These are phyloP conservation scores for Himalopsyche phryganea DNA, from an alignment of 1,140 invertebrate species.

Conservation along the genomic window DNA sequence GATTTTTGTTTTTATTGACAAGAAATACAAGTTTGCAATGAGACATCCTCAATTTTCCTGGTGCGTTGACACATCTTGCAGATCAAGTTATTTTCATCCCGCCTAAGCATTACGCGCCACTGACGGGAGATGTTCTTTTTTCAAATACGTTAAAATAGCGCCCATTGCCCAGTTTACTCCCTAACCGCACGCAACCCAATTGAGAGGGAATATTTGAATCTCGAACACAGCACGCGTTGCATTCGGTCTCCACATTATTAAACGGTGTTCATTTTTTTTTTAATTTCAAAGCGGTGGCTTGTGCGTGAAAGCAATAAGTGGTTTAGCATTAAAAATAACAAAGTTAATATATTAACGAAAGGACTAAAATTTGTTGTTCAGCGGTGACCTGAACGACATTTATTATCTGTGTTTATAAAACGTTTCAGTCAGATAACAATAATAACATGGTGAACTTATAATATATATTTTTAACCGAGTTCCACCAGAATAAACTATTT, in stretches of 20 bases:
- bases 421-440: not conserved
- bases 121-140: conserved; percentile 17
- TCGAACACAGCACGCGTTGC: conserved; percentile 12
- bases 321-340: not conserved
- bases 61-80: conserved; percentile 23
- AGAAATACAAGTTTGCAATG: too few relatives aligned
- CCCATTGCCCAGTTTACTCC: conserved; percentile 4
- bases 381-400: too few relatives aligned
- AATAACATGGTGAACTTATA: not conserved
- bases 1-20: too few relatives aligned
- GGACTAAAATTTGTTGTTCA: not conserved
- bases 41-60: conserved; percentile 9
- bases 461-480: too few relatives aligned
- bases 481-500: too few relatives aligned
- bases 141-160: not conserved
- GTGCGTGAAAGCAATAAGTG: not conserved
- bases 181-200: conserved; percentile 29
- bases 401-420: too few relatives aligned
- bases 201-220: conserved; percentile 27
- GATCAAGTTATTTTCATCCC: conserved; percentile 15
- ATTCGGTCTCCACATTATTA: not conserved
- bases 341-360: not conserved
- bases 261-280: conserved; percentile 1
- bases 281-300: conserved; percentile 4
- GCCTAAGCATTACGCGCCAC: conserved; percentile 16